phyloP scores from a whole-genome alignment of 2,113 vertebrate genomes.

The Phylloscopus trochiloides region DNA sequence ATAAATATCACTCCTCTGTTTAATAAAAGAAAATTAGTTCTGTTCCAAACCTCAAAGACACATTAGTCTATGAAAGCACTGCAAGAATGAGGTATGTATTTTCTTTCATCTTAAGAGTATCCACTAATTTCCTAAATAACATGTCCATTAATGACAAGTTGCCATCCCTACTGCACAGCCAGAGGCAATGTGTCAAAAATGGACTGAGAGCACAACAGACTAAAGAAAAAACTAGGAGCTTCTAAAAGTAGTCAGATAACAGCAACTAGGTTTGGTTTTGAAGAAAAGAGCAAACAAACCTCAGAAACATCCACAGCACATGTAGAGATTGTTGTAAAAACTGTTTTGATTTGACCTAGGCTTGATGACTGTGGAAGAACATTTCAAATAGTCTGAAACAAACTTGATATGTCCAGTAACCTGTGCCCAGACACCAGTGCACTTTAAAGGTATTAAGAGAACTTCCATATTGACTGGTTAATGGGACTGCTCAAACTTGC shows the following conservation, averaged over 20 bases:
- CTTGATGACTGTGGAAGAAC: neutral
- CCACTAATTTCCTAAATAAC: neutral
- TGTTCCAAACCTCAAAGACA: neutral
- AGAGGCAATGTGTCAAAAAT: neutral
- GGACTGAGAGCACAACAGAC: neutral
- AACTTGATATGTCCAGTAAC: neutral
- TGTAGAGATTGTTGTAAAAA: neutral
- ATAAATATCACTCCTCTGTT: neutral
- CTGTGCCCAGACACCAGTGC: neutral
- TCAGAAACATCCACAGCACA: neutral
- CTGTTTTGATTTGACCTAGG: neutral
- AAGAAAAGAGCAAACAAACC: rapidly evolving
- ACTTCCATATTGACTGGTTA: neutral
- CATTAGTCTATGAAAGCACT: neutral
- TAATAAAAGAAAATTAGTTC: neutral
- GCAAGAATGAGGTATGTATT: neutral
- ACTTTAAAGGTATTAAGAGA: neutral
- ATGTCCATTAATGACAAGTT: neutral
- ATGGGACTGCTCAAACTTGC: neutral
- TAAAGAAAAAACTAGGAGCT: neutral
- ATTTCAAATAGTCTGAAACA: neutral
- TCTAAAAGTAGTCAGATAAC: neutral
- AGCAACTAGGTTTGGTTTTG: neutral
- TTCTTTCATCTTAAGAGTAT: neutral
- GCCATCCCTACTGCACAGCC: neutral